Base-by-base conservation (phyloP, 2,113 vertebrate species). In the Parotia lawesii region DNA sequence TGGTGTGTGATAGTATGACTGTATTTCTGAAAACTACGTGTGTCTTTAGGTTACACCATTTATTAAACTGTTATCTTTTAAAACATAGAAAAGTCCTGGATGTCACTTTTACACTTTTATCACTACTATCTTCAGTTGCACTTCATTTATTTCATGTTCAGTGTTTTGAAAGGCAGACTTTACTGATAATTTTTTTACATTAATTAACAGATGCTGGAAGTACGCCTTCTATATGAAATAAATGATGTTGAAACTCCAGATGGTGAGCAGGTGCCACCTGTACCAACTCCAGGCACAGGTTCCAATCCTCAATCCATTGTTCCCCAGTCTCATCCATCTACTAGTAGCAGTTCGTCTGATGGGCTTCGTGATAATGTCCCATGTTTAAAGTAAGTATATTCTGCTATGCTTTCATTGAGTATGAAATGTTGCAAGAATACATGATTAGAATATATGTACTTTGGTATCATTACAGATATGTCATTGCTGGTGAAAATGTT, bases 311-410 rank as follows among this genome's bases (percentile, higher is more conserved):
- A 99, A 66, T 98, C 98, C n/a, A 92, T 98, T 38, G 97, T 97
- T 72, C 98, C 98, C 24, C 99, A 99, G 90, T 98, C 99, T 74
- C 99, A 99, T 81, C 98, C 99, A 19, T 99, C 99, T 82, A 99
- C 98, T 94, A 99, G 99, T 93, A 99, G 99, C 97, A 99, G 98
- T 97, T 99, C 99, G 35, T 99, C 99, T 27, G 99, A 99, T 66
- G 98, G 99, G 23, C 98, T 98, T 91, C 98, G 99, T 65, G 99
- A 99, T 98, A 99, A 99, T 93, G 98, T 99, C 25, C 99, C 99
- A 64, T 99, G 99, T 96, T 98, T 99, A 95, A 99, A 99, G 99
- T 99, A 98, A 66, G 97, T 81, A 53, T 71, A 40, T 90, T 79
- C 38, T 69, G 6, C 82, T 78, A 24, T 16, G 12, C 25, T 84